These are phyloP conservation scores for Hymenopus coronatus DNA, from an alignment of 2,888 invertebrate species.

Conservation along the genomic window DNA sequence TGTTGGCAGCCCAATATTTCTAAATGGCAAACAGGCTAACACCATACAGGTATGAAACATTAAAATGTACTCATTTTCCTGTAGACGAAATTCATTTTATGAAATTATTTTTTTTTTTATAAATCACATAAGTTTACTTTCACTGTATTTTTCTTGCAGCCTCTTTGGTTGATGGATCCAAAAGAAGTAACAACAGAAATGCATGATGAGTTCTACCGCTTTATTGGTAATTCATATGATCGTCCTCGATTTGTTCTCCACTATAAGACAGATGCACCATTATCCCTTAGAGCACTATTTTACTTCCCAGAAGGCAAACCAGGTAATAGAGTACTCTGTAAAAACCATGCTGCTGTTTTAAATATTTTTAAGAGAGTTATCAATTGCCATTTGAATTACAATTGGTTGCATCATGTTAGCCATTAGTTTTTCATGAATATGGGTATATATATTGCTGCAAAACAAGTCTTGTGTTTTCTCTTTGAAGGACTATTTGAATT, in stretches of 20 bases:
- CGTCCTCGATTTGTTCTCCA: slow-evolving; percentile 86
- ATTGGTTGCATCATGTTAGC: too few species aligned
- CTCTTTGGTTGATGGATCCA: slow-evolving; percentile 90
- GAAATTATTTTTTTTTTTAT: too few species aligned
- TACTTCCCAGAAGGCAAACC: slow-evolving; percentile 95
- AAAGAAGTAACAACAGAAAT: slow-evolving; percentile 81
- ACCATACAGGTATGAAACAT: slow-evolving; percentile 64
- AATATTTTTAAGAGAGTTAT: too few species aligned
- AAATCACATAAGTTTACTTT: background rate
- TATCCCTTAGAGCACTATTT: slow-evolving; percentile 85
- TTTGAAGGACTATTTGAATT: slow-evolving; percentile 77
- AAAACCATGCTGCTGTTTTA: too few species aligned
- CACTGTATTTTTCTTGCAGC: slow-evolving; percentile 51
- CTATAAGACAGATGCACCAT: slow-evolving; percentile 89
- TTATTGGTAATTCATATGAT: slow-evolving; percentile 80
- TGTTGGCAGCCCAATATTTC: slow-evolving; percentile 86
- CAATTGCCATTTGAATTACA: too few species aligned
- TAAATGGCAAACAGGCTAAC: slow-evolving; percentile 88
- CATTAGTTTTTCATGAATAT: too few species aligned
- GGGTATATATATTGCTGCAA: too few species aligned
- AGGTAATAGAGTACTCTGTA: slow-evolving; percentile 40
- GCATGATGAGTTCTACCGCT: slow-evolving; percentile 91
- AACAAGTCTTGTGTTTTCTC: slow-evolving; percentile 13
- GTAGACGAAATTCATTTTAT: background rate
- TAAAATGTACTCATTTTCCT: background rate